Evolutionary conservation across 2,888 invertebrate species (phyloP), one percentile per base, ranked within the genome.

Genomic region (Eilema caniola): DNA sequence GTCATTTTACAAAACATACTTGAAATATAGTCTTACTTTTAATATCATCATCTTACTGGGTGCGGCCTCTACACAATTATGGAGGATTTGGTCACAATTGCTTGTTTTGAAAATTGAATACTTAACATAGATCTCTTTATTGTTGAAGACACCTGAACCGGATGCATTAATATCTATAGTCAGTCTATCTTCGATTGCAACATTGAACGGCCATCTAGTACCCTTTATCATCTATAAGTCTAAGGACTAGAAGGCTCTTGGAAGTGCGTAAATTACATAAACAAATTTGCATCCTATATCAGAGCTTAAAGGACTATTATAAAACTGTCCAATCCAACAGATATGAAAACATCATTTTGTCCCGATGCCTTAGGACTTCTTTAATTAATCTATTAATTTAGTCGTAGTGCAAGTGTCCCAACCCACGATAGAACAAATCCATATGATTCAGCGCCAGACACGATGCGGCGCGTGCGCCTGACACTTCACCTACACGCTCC

Each of bases 401-500:
- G 57, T 59, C 23, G 10, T 28, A 61, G 62, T 72, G 68, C 71
- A 28, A 68, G 37, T 67, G 62, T 70, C 64, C 67, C 76, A 69
- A 61, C 76, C 79, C 73, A 78, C 78, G 69, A 75, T 76, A 74
- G 73, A 77, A 75, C 73, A 72, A 66, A 71, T 71, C 60, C 66
- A 75, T 63, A 65, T 81, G 81, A 81, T 56, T 78, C 78, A 73
- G 71, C 73, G 53, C 41, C 62, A 62, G 71, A 69, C 68, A 66
- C 59, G 53, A 33, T 23, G 41, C 62, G 33, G 64, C 67, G 71
- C 57, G 79, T 77, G 81, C 69, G 68, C 71, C 70, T 79, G 77
- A 74, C 76, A 76, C 73, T 80, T 78, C 82, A 81, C 82, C 81
- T 78, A 81, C 72, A 78, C 74, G 72, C 65, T 77, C 75, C 69